Conservation (phyloP, 2,797 vertebrate species). For the Nyctibius grandis region DNA sequence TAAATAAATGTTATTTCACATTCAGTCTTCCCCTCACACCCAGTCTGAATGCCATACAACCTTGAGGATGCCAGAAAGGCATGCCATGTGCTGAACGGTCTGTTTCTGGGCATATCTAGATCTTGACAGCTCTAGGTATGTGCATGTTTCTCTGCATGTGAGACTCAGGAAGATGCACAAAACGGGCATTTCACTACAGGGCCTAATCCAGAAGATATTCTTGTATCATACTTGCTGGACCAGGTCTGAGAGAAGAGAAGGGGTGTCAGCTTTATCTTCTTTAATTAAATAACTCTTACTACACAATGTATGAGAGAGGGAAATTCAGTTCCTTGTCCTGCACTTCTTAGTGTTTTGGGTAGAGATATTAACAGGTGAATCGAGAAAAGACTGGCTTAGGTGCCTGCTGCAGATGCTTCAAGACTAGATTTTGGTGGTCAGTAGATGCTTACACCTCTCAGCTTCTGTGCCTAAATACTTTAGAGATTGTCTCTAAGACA, state of each 20-base stretch:
- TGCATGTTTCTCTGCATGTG: neutral
- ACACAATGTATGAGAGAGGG: neutral
- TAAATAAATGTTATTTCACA: neutral
- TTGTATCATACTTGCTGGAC: neutral
- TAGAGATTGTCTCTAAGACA: neutral
- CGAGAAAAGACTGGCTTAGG: neutral
- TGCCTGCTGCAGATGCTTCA: neutral
- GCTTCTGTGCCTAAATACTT: neutral
- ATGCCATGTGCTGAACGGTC: neutral
- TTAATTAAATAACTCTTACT: neutral
- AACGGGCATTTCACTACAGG: neutral
- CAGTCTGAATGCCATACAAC: neutral
- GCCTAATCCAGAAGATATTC: neutral
- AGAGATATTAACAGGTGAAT: neutral
- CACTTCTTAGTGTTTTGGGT: neutral
- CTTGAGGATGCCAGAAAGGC: neutral
- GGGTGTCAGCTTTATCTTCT: neutral
- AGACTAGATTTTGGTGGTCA: neutral
- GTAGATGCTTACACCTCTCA: neutral
- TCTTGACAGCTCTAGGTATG: neutral
- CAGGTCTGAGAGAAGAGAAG: neutral
- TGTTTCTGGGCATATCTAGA: neutral
- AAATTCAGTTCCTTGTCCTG: neutral
- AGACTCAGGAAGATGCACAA: neutral
- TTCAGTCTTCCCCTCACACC: neutral